Evolutionary conservation across 2,113 vertebrate species (phyloP).

Genomic region (Salminus brasiliensis): DNA sequence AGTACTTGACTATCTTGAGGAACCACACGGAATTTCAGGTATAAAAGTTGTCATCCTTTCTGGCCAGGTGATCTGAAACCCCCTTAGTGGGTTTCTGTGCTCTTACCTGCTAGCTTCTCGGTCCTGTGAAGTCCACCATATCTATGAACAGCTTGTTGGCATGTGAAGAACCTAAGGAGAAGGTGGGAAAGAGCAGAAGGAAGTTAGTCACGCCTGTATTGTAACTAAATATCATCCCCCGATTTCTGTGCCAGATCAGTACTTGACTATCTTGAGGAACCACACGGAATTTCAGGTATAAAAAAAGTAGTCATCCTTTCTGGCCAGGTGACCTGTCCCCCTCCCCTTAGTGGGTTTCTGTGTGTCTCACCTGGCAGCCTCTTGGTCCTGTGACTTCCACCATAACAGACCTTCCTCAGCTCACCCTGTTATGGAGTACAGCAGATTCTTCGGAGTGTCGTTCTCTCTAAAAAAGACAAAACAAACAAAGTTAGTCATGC

Average conservation of each 20-base stretch:
- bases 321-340: not conserved
- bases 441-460: slow-evolving; percentile 91
- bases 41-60: not conserved
- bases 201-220: no score
- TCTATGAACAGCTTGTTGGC: no score
- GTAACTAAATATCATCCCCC: not conserved
- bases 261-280: slow-evolving; percentile 53
- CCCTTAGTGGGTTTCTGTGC: no score
- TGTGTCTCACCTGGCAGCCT: slow-evolving; percentile 63
- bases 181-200: not conserved
- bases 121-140: no score
- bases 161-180: slow-evolving; percentile 10
- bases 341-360: not conserved
- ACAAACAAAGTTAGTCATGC: no score
- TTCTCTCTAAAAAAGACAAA: slow-evolving; percentile 83
- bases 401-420: slow-evolving; percentile 86
- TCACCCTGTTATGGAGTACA: slow-evolving; percentile 86
- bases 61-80: no score
- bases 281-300: slow-evolving; percentile 37
- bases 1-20: slow-evolving; percentile 43
- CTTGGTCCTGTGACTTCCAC: slow-evolving; percentile 89
- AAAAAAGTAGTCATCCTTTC: slow-evolving; percentile 30
- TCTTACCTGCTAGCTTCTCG: no score
- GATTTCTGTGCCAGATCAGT: slow-evolving; percentile 33
- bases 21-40: slow-evolving; percentile 25